These are phyloP conservation scores for Limnephilus lunatus DNA, from an alignment of 2,888 invertebrate genomes.

Conservation along the genomic window DNA sequence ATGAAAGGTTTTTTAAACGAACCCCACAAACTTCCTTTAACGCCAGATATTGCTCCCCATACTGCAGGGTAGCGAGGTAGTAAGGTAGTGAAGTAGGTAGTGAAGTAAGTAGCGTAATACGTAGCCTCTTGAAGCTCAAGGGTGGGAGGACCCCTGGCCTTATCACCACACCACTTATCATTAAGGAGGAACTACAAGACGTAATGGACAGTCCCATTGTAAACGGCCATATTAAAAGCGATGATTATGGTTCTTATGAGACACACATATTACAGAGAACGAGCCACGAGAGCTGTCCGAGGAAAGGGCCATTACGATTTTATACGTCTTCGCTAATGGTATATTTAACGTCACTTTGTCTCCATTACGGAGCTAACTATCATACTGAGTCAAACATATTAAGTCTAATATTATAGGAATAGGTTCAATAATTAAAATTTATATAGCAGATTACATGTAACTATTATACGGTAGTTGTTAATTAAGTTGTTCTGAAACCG, in stretches of 20 bases:
- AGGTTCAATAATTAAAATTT: slow-evolving; percentile 40
- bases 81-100: background rate
- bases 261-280: slow-evolving; percentile 59
- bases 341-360: slow-evolving; percentile 44
- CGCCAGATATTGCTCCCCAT: background rate
- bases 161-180: slow-evolving; percentile 62
- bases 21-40: background rate
- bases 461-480: background rate
- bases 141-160: background rate
- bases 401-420: slow-evolving; percentile 30
- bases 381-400: slow-evolving; percentile 38
- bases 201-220: slow-evolving; percentile 63
- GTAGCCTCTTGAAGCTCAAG: slow-evolving; percentile 3
- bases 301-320: slow-evolving; percentile 47
- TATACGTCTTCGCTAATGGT: slow-evolving; percentile 49
- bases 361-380: slow-evolving; percentile 52
- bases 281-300: slow-evolving; percentile 47
- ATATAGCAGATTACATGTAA: background rate
- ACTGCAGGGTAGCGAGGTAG: background rate
- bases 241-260: slow-evolving; percentile 64
- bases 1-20: background rate
- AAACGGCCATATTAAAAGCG: slow-evolving; percentile 60
- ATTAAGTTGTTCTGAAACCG: background rate
- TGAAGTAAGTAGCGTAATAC: background rate
- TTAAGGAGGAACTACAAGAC: slow-evolving; percentile 59